These are phyloP conservation scores for Corythucha ciliata DNA, from an alignment of 2,888 invertebrate species.

Conservation along the genomic window DNA sequence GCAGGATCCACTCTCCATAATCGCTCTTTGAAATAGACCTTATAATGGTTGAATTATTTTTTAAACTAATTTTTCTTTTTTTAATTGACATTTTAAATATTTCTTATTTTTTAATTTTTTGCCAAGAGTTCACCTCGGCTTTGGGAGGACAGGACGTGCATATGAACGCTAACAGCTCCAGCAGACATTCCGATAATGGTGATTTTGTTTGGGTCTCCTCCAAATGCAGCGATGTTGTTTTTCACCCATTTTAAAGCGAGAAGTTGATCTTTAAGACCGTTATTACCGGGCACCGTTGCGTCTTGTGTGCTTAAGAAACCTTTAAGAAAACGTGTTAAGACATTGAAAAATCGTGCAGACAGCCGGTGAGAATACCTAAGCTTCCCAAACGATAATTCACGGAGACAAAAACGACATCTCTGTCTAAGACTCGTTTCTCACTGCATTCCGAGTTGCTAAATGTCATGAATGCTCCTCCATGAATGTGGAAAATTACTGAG, in stretches of 20 bases:
- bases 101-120: background rate
- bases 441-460: constrained; percentile 32
- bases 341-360: background rate
- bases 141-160: constrained; percentile 54
- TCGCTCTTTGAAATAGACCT: constrained; percentile 60
- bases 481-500: constrained; percentile 39
- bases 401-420: constrained; percentile 36
- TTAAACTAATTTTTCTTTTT: no score
- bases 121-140: background rate
- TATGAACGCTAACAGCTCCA: constrained; percentile 48
- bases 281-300: constrained; percentile 56
- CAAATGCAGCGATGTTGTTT: constrained; percentile 39
- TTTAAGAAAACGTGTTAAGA: constrained; percentile 36
- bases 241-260: constrained; percentile 60
- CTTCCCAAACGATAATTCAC: constrained; percentile 38
- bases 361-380: constrained; percentile 33
- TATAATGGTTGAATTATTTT: no score
- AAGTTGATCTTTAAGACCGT: constrained; percentile 62
- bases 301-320: constrained; percentile 68
- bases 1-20: constrained; percentile 61
- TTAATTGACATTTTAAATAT: constrained; percentile 37
- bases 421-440: constrained; percentile 35
- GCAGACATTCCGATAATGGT: constrained; percentile 51
- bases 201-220: constrained; percentile 54
- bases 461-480: constrained; percentile 36